Base-by-base conservation (phyloP, 2,797 vertebrate genomes). In the Huso huso region DNA sequence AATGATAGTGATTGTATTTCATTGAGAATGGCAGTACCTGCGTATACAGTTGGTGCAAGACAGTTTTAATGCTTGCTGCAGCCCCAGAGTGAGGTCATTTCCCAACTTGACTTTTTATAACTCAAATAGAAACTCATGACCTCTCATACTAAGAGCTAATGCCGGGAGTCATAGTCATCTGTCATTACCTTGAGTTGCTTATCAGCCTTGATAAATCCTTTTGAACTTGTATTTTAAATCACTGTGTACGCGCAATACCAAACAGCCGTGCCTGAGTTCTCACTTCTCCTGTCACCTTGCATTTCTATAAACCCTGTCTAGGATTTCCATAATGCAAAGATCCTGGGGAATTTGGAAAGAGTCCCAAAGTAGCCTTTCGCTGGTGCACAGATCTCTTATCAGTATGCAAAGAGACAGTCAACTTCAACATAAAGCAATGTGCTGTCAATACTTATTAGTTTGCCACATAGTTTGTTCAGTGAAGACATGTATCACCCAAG, bases 371-470 rank as follows among this genome's bases (percentile, higher is more conserved):
- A n/a, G 10, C 15, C 55, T 58, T 58, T n/a, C 11, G 55, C 12
- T n/a, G 12, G 7, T 58, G 6, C 7, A 13, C 55, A 7, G 55
- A 58, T 11, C 55, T 13, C 55, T 58, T 6, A 58, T 58, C 55
- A 58, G 55, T 58, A 58, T 58, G 55, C 55, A 58, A 58, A 58
- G 11, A 58, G 4, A 53, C 55, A 11, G 7, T 58, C 55, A 58
- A n/a, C 10, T 11, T 58, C 10, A 58, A 58, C 55, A 58, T 58
- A n/a, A 15, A 58, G 15, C 55, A 58, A 58, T n/a, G 9, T 58
- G 10, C 55, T 58, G 55, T 58, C 55, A 58, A 58, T 58, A 58
- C 55, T 11, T 58, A 15, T 58, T 53, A n/a, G 55, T 58, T n/a
- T 6, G 12, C 55, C 55, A 58, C 7, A 13, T 13, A 58, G 55